These are phyloP conservation scores for Haliaeetus leucogaster DNA, from an alignment of 2,113 vertebrate genomes.

Conservation along the genomic window DNA sequence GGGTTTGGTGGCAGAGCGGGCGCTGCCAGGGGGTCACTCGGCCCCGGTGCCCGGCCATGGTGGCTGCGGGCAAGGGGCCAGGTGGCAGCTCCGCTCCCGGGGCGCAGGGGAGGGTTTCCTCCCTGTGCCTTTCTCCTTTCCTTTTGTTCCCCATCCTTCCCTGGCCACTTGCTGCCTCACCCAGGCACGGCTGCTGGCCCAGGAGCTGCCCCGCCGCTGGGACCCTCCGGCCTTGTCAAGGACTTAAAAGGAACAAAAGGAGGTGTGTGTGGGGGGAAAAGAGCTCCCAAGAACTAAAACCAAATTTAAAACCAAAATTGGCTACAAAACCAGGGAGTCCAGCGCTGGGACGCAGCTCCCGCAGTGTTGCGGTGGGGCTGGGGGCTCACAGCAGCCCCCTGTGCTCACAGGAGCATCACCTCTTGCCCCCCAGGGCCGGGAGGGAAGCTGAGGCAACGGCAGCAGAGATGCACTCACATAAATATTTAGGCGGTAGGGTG, in stretches of 20 bases:
- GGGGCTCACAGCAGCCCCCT: background rate
- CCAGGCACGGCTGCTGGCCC: background rate
- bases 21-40: background rate
- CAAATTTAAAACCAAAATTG: background rate
- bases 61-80: background rate
- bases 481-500: conserved; percentile 30
- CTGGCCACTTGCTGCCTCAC: background rate
- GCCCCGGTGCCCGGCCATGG: background rate
- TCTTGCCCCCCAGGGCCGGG: background rate
- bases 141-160: background rate
- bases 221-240: background rate
- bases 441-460: background rate
- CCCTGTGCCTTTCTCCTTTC: background rate
- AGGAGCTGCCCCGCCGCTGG: background rate
- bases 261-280: rapidly evolving
- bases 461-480: conserved; percentile 57
- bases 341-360: background rate
- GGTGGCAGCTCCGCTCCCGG: background rate
- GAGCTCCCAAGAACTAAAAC: background rate
- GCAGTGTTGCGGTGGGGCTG: rapidly evolving
- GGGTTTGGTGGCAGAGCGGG: background rate
- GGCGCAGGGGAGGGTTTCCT: background rate
- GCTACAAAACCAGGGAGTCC: background rate
- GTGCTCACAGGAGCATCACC: background rate
- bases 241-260: background rate